Evolutionary conservation across 2,888 invertebrate species (phyloP), one percentile per base, ranked within the genome.

Genomic region (Nematopogon swammerdamellus): DNA sequence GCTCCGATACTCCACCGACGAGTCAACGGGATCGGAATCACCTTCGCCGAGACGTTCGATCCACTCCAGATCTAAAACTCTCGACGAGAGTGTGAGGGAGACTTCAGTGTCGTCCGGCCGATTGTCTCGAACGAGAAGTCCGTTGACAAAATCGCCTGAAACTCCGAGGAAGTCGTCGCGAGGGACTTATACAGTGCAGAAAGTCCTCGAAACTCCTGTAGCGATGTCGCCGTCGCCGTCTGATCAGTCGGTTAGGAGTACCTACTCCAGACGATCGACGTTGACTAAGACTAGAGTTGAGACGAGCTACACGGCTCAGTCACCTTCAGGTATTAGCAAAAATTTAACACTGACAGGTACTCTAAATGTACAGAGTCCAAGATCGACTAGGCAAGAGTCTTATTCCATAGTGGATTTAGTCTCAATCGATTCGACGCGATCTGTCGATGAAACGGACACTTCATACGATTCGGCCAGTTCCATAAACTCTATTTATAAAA

Each of bases 341-440:
- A 20, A 20, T 46, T 42, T 16, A 43, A 19, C 43, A 4, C 56
- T 19, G 49, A 53, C 30, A n/a, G n/a, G n/a, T n/a, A n/a, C n/a
- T 62, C 65, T 1, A 59, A 59, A 25, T 36, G 36, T 36, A 14
- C 47, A 61, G 3, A 65, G 63, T 19, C 63, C 67, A 1, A 54
- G 62, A 2, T 45, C 57, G 2, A 52, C 57, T 0, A 51, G 48
- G 3, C 53, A 51, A n/a, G 72, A 75, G 47, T 60, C 70, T 0
- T 75, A 73, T 53, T 74, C 77, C 1, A 66, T 75, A 2, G 74
- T 76, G 0, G 76, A 77, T 51, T 55, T 76, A 5, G 68, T 76
- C 0, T 73, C 75, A 0, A 48, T 63, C 0, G 68, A 70, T 46
- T 65, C 68, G 0, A 59, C 59, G 3, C 8, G 36, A 14, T 36